A percentile compares a stretch with the other conserved stretches of the same genome.
These are phyloP conservation scores for Desmophyllum pertusum DNA, from an alignment of 92 coral and sea anemone species.

Conservation along the genomic window DNA sequence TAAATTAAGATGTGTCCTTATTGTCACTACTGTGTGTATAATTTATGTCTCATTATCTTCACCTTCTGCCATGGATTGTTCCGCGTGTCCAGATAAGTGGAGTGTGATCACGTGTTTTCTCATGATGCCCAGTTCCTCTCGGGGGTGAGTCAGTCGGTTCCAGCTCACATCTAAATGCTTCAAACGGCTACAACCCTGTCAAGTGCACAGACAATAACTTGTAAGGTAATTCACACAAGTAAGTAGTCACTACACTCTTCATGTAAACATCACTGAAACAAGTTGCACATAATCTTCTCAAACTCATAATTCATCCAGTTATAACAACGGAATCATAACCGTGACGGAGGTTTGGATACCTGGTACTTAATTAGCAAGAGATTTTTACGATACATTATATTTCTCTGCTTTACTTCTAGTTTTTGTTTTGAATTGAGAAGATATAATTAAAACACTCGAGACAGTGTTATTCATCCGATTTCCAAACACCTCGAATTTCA, in stretches of 20 bases:
- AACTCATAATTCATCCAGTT: too few relatives aligned
- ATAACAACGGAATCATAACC: too few relatives aligned
- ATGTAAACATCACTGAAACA: neutral
- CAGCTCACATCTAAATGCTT: conserved; percentile 85
- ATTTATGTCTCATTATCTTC: neutral
- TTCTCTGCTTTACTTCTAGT: too few relatives aligned
- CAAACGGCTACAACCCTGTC: conserved; percentile 81
- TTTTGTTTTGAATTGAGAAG: too few relatives aligned
- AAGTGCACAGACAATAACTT: neutral
- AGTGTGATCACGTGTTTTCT: conserved; percentile 86
- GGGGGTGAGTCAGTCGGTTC: conserved; percentile 80
- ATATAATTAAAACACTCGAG: too few relatives aligned
- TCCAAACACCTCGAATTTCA: too few relatives aligned
- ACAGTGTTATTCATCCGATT: too few relatives aligned
- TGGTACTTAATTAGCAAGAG: too few relatives aligned
- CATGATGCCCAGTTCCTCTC: conserved; percentile 92
- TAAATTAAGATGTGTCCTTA: too few relatives aligned
- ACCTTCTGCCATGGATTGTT: conserved; percentile 97
- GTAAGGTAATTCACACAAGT: neutral
- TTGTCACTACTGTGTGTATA: too few relatives aligned
- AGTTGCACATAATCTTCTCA: neutral
- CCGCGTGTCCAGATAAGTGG: conserved; percentile 77
- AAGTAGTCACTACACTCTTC: neutral
- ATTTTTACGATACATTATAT: too few relatives aligned
- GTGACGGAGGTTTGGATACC: too few relatives aligned